These are phyloP conservation scores for Alaudala cheleensis DNA, from an alignment of 2,113 vertebrate species.

Conservation along the genomic window DNA sequence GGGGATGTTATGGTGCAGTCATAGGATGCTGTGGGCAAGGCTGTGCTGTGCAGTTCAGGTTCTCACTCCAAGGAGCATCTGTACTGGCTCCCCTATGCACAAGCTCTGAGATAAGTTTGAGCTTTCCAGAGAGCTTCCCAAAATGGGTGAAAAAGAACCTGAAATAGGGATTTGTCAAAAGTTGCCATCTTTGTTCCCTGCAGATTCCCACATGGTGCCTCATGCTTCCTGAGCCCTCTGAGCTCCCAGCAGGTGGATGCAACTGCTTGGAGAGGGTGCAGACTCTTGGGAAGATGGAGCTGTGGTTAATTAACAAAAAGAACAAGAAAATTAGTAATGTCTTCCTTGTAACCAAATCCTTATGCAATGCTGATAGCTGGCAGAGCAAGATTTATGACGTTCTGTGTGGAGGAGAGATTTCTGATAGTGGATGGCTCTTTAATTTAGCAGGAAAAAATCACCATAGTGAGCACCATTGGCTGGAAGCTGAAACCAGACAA, in stretches of 20 bases:
- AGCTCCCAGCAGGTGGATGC: neutral
- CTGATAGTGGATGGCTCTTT: slow-evolving; percentile 42
- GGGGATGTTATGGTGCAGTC: neutral
- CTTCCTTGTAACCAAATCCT: neutral
- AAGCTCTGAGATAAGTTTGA: neutral
- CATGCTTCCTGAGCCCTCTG: neutral
- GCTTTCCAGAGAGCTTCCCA: neutral
- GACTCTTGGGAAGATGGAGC: neutral
- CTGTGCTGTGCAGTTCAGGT: neutral
- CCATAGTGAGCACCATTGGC: neutral
- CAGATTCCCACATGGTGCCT: neutral
- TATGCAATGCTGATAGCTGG: neutral
- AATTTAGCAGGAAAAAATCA: slow-evolving; percentile 19
- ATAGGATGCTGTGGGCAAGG: neutral
- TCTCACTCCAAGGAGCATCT: neutral
- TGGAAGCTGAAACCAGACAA: slow-evolving; percentile 28
- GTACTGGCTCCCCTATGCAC: fast-evolving
- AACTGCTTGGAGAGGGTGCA: fast-evolving
- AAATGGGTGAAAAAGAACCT: neutral
- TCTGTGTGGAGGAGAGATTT: slow-evolving; percentile 36
- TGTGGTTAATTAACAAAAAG: slow-evolving; percentile 43
- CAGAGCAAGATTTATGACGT: slow-evolving; percentile 35
- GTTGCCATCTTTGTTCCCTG: neutral
- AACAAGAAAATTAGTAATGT: neutral
- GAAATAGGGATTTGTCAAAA: neutral